A percentile compares a stretch with the other conserved stretches of the same genome.
Conservation (phyloP, 2,113 vertebrate genomes). For the Turdus rufiventris region DNA sequence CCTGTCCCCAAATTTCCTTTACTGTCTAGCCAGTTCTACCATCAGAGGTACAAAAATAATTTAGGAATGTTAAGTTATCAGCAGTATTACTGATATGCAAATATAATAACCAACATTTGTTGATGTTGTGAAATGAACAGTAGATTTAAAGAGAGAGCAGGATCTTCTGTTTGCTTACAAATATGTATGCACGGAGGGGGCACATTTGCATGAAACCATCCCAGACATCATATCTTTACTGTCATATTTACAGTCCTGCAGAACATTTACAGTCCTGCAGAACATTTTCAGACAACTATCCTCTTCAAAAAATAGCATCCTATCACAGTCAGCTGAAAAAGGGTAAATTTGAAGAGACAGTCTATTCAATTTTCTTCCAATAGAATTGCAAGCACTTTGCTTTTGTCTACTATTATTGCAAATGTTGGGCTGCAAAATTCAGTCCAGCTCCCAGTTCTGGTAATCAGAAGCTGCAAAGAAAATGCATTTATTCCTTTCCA, state of each 20-base stretch:
- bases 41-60: neutral
- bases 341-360: slow-evolving; percentile 7
- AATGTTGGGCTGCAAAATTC: neutral
- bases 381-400: neutral
- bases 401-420: slow-evolving; percentile 17
- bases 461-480: neutral
- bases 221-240: neutral
- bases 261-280: neutral
- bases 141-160: neutral
- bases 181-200: too few relatives aligned
- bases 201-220: neutral
- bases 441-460: neutral
- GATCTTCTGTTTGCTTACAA: neutral
- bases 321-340: neutral
- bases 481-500: neutral
- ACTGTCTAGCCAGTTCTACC: neutral
- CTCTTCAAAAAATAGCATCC: slow-evolving; percentile 14
- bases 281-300: neutral
- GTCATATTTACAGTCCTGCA: neutral
- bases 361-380: slow-evolving; percentile 25
- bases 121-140: neutral
- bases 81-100: neutral
- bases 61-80: neutral
- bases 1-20: neutral
- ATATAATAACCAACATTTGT: neutral